Evolutionary conservation across 2,797 vertebrate species (phyloP).

Genomic region (Paramormyrops hopkinsi): DNA sequence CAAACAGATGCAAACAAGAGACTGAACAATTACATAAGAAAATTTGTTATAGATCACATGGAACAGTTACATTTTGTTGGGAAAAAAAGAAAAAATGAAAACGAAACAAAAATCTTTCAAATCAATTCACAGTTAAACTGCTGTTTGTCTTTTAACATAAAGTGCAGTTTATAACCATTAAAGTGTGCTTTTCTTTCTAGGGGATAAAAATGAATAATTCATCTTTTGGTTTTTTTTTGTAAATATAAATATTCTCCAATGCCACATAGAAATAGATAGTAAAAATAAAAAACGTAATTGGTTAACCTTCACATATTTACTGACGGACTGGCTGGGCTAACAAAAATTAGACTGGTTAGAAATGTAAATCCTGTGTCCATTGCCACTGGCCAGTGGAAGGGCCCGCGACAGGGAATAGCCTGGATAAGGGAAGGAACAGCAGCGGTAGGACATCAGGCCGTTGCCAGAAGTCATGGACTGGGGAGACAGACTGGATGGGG

Average conservation of each 20-base stretch:
- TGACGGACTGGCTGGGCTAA: conserved; percentile 15
- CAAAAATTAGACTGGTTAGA: conserved; percentile 33
- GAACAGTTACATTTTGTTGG: background rate
- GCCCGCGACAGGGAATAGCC: conserved; percentile 36
- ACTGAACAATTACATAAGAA: background rate
- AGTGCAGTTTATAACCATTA: background rate
- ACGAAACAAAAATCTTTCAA: background rate
- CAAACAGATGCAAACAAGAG: background rate
- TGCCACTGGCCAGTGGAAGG: conserved; percentile 25
- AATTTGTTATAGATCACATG: background rate
- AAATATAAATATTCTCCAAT: background rate
- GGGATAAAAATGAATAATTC: background rate
- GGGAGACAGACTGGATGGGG: conserved; percentile 42
- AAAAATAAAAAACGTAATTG: background rate
- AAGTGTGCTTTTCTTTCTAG: background rate
- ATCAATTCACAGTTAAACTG: background rate
- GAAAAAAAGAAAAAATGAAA: background rate
- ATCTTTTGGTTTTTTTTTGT: background rate
- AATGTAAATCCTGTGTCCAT: conserved; percentile 35
- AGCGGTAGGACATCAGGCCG: conserved; percentile 35
- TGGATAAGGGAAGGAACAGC: conserved; percentile 40
- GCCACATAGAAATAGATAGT: background rate
- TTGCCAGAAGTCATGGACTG: conserved; percentile 28
- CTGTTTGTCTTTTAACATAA: background rate
- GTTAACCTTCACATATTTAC: background rate